Base-by-base conservation (phyloP, 2,797 vertebrate genomes). In the Rhinatrema bivittatum region DNA sequence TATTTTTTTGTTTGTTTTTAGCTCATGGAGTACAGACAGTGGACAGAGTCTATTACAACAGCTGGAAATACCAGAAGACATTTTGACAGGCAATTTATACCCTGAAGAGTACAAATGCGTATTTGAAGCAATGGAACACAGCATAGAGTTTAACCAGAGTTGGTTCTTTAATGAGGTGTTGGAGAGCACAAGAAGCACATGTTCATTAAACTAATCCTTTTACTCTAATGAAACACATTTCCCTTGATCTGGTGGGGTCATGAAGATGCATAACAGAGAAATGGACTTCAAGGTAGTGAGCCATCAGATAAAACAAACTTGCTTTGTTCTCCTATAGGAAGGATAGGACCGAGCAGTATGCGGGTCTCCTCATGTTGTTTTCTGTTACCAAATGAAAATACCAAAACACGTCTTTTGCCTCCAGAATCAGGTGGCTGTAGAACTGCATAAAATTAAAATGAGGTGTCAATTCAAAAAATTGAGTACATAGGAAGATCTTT, bases 51-150 rank as follows among this genome's bases (percentile, higher is more conserved):
- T 98, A 46, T 39, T 94, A 53, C 59, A 39, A 18, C 53, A 80
- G 29, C 50, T 91, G 36, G 65, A 69, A 27, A 68, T 90, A 56
- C 59, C 61, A 0, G 19, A 78, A 37, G 63, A 84, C 44, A 61
- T 76, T 15, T 23, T 58, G 50, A 74, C 86, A 5, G 77, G 77
- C 39, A 41, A 81, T 1, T 55, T 98, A 9, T 74, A 71, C 43
- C 91, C 94, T 32, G 60, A 82, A 12, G 85, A 94, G 37, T 99
- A 93, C 45, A 91, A 76, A 39, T 60, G 6, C 7, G 76, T 99
- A 34, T 99, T 94, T 21, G 78, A 89, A 62, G 58, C 82, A 45
- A 83, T 99, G 68, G 83, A 89, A 41, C 64, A 76, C 59, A 90
- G 79, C 1, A 56, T 65, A 58, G 74, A 83, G 33, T 87, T 90